Evolutionary conservation across 1,140 invertebrate species (phyloP), one percentile per base, ranked within the genome.

Genomic region (Drosophila arizonae): DNA sequence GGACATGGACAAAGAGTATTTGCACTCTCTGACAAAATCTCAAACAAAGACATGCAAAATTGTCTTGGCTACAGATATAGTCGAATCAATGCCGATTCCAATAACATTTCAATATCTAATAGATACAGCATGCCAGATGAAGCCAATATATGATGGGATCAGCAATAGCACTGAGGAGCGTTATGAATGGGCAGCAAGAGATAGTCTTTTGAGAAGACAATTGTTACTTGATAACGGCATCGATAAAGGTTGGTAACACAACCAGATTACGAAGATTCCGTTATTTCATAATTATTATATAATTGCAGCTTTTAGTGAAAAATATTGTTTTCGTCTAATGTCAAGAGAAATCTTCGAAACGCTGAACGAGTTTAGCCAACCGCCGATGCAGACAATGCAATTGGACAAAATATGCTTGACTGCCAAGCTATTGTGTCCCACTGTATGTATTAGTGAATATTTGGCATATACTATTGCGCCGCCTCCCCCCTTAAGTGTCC

Each of bases 401-500:
- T 48, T 91, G 55, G 90, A 91, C 65, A 77, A 79, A 17, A 64
- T 91, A 13, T 90, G 90, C 33, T 52, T 91, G 50, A 54, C 51
- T 15, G 79, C 78, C 0, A 91, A 91, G 28, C 11, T 90, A 3
- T 28, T 91, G 6, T 76, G 81, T 13, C 84, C 84, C 1, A 26
- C 76, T 24, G 77, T 21, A 28, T 54, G 77, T 4, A 74, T 91
- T 13, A 72, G 78, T 10, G 90, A 91, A 70, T 91, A 91, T 62
- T 55, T 91, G 3, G 55, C 60, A 39, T 51, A 69, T 11, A 77
- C 70, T 1, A 89, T 91, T 30, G 55, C 73, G 1, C 69, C 97
- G 6, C 98, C 98, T 0, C 94, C 96, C 0, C 94, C 95, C 66
- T 87, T 95, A 30, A 94, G 96, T 6, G 95, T 97, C 0, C 93